A percentile compares a stretch with the other conserved stretches of the same genome.
Conservation (phyloP, 1,140 invertebrate genomes). For the Drosophila pseudoobscura region DNA sequence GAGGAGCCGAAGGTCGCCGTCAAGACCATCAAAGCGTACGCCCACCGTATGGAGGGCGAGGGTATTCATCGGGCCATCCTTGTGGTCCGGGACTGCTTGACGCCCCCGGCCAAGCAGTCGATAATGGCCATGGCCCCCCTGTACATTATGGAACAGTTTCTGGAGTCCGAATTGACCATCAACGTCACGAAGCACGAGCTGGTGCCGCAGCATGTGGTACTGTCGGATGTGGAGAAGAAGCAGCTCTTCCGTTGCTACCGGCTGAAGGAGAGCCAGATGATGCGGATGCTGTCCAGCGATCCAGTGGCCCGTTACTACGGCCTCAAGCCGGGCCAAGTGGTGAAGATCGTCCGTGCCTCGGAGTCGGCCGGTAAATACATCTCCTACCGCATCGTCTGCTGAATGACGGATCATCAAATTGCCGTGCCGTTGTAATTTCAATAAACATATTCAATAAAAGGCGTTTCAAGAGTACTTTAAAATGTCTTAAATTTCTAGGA, state of each 20-base stretch:
- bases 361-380: slow-evolving; percentile 99
- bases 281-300: slow-evolving; percentile 99
- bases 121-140: slow-evolving; percentile 99
- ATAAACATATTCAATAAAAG: too few relatives aligned
- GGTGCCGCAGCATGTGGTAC: slow-evolving; percentile 99
- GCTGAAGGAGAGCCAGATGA: slow-evolving; percentile 99
- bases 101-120: slow-evolving; percentile 99
- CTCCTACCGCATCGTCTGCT: slow-evolving; percentile 98
- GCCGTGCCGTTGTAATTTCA: too few relatives aligned
- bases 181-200: slow-evolving; percentile 99
- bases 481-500: too few relatives aligned
- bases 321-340: slow-evolving; percentile 88
- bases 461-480: too few relatives aligned
- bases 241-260: slow-evolving; percentile 94
- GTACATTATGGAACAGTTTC: slow-evolving; percentile 99
- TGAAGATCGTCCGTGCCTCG: slow-evolving; percentile 98
- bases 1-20: slow-evolving; percentile 99
- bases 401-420: slow-evolving; percentile 13
- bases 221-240: slow-evolving; percentile 98
- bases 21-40: slow-evolving; percentile 99
- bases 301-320: slow-evolving; percentile 93
- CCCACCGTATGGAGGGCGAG: slow-evolving; percentile 99
- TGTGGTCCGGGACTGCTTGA: slow-evolving; percentile 98
- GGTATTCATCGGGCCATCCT: slow-evolving; percentile 98
- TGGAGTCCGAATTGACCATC: slow-evolving; percentile 98